Base-by-base conservation (phyloP, 2,888 invertebrate genomes). In the Balanococcus diminutus region DNA sequence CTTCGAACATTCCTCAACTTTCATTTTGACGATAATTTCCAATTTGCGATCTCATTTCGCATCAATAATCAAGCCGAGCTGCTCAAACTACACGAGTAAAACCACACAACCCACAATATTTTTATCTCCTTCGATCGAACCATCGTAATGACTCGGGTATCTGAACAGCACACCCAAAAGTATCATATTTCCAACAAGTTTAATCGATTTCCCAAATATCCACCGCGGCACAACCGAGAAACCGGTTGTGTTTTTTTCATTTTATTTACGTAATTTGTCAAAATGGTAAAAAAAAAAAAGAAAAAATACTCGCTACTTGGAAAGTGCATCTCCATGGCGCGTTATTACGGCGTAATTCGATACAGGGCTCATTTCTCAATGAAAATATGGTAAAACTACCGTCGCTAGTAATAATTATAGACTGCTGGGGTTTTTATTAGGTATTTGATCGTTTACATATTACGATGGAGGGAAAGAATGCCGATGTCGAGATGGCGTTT, bases 201-300 rank as follows among this genome's bases (percentile, higher is more conserved):
- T 61, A 61, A 61, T 61, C 61, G 61, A 61, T 61, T 61, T 61
- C 61, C 61, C 61, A 61, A 61, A 61, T 46, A 46, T n/a, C n/a
- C n/a, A n/a, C n/a, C 25, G 25, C 61, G 61, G 25, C 25, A 8
- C 11, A 25, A 61, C 61, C 25, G 61, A n/a, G n/a, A 25, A 25
- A 25, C 61, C 22, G 22, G 61, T 61, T 25, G 2, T 25, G 46
- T 46, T 46, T 46, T 46, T 46, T 46, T 46, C n/a, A n/a, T 61
- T 61, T 25, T 61, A 61, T 61, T 61, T 61, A 61, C 61, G 61
- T 61, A 61, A 61, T 61, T 61, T 61, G 61, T 61, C 61, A 61
- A 46, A n/a, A n/a, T n/a, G n/a, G 2, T 16, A 46, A 61, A 61
- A 61, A 46, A 46, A 46, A 46, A 46, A 46, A 42, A 42, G 1